Conservation (phyloP, 2,113 vertebrate genomes). For the Hydrolagus affinis region DNA sequence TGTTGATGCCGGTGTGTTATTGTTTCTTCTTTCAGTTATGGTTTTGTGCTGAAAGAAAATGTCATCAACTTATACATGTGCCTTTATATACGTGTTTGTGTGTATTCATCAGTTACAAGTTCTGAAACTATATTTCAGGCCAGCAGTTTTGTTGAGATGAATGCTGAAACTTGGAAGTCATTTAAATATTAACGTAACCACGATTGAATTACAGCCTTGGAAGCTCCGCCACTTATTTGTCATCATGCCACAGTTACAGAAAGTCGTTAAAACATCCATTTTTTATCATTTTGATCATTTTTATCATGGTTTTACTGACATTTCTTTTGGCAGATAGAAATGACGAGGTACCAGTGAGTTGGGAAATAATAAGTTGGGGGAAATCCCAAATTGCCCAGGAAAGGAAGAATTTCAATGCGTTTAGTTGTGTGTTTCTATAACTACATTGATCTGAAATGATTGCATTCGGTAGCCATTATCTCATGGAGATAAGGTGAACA, state of each 20-base stretch:
- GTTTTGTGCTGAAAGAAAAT: neutral
- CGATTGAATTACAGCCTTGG: neutral
- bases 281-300: too few relatives aligned
- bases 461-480: neutral
- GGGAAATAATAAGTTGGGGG: neutral
- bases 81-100: neutral
- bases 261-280: neutral
- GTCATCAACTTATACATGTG: neutral
- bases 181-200: neutral
- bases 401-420: too few relatives aligned
- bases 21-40: neutral
- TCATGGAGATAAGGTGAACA: neutral
- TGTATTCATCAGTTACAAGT: neutral
- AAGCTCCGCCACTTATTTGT: neutral
- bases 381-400: too few relatives aligned
- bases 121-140: neutral
- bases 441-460: neutral
- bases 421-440: too few relatives aligned
- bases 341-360: neutral
- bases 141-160: slow-evolving; percentile 2
- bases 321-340: neutral
- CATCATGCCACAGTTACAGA: neutral
- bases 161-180: neutral
- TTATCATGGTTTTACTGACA: neutral
- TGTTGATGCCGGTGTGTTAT: neutral